A percentile compares a stretch with the other conserved stretches of the same genome.
Evolutionary conservation across 2,113 vertebrate genomes (phyloP).

Genomic region (Heterocephalus glaber): DNA sequence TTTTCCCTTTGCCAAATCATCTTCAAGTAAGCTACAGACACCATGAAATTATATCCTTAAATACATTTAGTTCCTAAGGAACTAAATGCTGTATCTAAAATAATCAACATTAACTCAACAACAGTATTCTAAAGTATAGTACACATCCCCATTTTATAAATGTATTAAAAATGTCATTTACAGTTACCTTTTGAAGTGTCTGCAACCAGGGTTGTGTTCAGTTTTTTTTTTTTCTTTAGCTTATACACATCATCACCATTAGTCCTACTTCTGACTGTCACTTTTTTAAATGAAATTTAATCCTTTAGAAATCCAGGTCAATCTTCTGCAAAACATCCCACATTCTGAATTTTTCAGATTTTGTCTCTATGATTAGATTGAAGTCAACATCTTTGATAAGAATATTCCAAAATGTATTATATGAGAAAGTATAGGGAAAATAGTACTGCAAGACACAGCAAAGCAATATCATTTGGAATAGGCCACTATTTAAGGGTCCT

Average conservation of each 20-base stretch:
- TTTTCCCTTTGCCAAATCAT: not conserved
- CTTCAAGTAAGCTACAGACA: not conserved
- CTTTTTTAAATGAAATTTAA: not conserved
- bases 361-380: not conserved
- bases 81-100: not conserved
- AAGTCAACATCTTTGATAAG: not conserved
- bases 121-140: not conserved
- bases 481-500: not conserved
- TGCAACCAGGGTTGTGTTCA: not conserved
- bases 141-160: not conserved
- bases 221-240: not conserved
- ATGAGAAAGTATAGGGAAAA: not conserved
- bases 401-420: not conserved
- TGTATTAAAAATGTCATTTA: not conserved
- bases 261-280: not conserved
- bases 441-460: not conserved
- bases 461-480: not conserved
- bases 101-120: not conserved
- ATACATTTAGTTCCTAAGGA: not conserved
- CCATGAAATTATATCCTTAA: not conserved
- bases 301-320: not conserved
- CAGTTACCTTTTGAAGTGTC: not conserved
- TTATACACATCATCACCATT: not conserved
- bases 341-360: not conserved
- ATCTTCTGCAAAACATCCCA: not conserved